A percentile compares a stretch with the other conserved stretches of the same genome.
Evolutionary conservation across 1,140 invertebrate genomes (phyloP).

Genomic region (Pogonognathellus flavescens): DNA sequence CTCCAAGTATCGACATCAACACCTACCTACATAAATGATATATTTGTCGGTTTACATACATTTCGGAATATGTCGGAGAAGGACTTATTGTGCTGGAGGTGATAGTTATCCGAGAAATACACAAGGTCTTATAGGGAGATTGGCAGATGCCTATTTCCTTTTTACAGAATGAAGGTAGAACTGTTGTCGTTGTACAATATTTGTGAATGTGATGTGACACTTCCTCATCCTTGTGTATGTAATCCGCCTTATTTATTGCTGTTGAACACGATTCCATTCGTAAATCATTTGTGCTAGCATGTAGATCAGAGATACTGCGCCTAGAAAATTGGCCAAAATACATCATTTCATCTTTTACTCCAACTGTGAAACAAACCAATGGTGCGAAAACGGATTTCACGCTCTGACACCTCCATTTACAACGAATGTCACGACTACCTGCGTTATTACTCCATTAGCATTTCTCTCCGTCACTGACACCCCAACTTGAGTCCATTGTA

Average conservation of each 20-base stretch:
- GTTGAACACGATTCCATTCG: conserved; percentile 27
- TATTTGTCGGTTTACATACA: too few species aligned
- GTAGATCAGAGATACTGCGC: neutral
- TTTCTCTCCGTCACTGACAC: neutral
- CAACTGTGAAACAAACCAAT: conserved; percentile 53
- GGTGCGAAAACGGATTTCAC: conserved; percentile 60
- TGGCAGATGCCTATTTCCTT: too few species aligned
- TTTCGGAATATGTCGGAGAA: too few species aligned
- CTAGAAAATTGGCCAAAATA: conserved; percentile 40
- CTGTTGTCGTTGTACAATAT: neutral
- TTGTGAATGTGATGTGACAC: neutral
- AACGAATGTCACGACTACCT: conserved; percentile 27
- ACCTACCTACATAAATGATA: too few species aligned
- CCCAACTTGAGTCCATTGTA: too few species aligned
- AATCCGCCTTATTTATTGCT: conserved; percentile 35
- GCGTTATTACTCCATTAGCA: conserved; percentile 43
- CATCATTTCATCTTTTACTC: conserved; percentile 20
- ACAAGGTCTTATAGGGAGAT: too few species aligned
- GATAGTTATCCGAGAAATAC: too few species aligned
- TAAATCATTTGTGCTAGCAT: conserved; percentile 26
- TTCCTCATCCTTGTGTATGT: neutral
- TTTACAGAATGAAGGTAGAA: neutral
- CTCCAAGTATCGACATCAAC: too few species aligned
- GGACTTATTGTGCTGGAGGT: too few species aligned
- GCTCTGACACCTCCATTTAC: conserved; percentile 62